Base-by-base conservation (phyloP, 1,140 invertebrate genomes). In the Leguminivora glycinivorella region DNA sequence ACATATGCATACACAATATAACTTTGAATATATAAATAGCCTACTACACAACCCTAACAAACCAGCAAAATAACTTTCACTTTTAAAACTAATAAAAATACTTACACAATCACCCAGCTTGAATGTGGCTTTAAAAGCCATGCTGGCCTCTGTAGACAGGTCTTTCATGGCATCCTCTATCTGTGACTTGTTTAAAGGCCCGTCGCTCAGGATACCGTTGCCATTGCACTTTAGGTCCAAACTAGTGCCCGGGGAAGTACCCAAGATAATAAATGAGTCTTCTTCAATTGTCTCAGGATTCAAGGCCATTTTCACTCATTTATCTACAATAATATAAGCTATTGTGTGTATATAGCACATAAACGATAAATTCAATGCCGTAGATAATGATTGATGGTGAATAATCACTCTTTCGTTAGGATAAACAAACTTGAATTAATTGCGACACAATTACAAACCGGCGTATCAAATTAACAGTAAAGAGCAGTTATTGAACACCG, bases 231-330 rank as follows among this genome's bases (percentile, higher is more conserved):
- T 84, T 7, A 82, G 68, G 66, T 83, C 83, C 71, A 89, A 73
- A 71, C 85, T 89, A 0, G 80, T 73, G 3, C 80, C 82, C n/a
- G 87, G 87, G 31, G 89, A 89, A n/a, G 83, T 78, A 40, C 87
- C 85, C 22, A 91, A 75, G 40, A 91, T 85, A 47, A 91, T 89
- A 71, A 90, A 89, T 1, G 88, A 90, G 52, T 91, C 89, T 52
- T 91, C 89, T 43, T 89, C 87, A 73, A 72, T 72, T 22, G 77
- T 81, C 60, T 85, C 82, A n/a, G 72, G 40, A 12, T 80, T 83
- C 52, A 75, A 68, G 69, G 81, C 71, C 85, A 89, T 88, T 72
- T 56, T 85, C 60, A 68, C 58, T 38, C 78, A 84, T 83, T 72
- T 78, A 78, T 52, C 79, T 84, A 77, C 26, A 74, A 72, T 68